These are phyloP conservation scores for Lophochroa leadbeateri DNA, from an alignment of 2,113 vertebrate genomes.

Conservation along the genomic window DNA sequence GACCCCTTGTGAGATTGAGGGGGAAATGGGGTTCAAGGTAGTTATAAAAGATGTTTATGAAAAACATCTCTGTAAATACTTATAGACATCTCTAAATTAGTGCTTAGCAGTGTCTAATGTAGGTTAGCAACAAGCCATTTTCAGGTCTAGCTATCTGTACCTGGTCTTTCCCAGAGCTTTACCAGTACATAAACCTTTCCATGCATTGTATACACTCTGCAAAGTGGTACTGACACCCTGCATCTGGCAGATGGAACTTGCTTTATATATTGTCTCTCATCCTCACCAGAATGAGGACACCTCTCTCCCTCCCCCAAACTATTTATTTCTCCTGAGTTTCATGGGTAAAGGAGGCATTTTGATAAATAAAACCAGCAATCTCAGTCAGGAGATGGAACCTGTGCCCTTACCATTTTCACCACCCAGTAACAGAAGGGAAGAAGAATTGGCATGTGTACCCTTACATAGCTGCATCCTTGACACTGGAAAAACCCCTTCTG, in stretches of 20 bases:
- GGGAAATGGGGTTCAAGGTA: not conserved
- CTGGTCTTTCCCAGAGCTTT: not conserved
- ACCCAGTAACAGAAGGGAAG: not conserved
- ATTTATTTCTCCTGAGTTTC: fast-evolving
- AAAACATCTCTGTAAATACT: not conserved
- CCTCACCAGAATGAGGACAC: not conserved
- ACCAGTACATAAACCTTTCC: not conserved
- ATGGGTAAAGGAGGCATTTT: not conserved
- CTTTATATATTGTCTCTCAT: not conserved
- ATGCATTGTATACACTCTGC: too few species aligned
- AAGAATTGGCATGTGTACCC: not conserved
- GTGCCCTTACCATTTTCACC: not conserved
- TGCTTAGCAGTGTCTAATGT: not conserved
- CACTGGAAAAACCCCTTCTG: not conserved
- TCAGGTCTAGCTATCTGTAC: not conserved
- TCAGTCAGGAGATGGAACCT: not conserved
- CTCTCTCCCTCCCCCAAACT: fast-evolving
- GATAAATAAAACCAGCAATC: not conserved
- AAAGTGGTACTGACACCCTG: fast-evolving
- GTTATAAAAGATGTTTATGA: not conserved
- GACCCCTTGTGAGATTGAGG: not conserved
- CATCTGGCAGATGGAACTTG: not conserved
- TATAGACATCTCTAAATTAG: not conserved
- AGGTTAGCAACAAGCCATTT: not conserved
- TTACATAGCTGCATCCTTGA: not conserved